Evolutionary conservation across 2,888 invertebrate genomes (phyloP).

Genomic region (Spodoptera littoralis): DNA sequence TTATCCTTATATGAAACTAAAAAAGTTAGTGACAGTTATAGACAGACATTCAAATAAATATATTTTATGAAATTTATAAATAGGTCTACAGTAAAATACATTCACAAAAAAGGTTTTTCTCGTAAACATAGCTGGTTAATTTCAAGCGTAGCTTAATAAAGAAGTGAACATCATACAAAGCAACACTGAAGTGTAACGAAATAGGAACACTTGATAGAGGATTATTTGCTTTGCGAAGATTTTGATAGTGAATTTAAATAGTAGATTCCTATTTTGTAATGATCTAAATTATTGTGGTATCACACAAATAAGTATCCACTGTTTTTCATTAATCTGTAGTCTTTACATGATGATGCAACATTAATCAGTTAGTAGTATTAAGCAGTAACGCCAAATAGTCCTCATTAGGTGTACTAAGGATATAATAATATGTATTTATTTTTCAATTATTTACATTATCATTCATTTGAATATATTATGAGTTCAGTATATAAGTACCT

Average conservation of each 20-base stretch:
- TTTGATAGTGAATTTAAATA: too few relatives aligned
- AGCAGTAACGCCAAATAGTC: slow-evolving; percentile 14
- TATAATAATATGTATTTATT: neutral
- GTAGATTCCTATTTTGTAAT: too few relatives aligned
- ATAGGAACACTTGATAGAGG: slow-evolving; percentile 7
- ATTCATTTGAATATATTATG: slow-evolving; percentile 2
- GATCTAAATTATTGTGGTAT: neutral
- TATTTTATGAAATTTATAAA: slow-evolving; percentile 45
- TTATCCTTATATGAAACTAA: slow-evolving; percentile 37
- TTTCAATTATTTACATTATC: slow-evolving; percentile 1
- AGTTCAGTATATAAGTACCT: slow-evolving; percentile 8
- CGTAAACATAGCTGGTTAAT: neutral
- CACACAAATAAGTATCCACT: slow-evolving; percentile 1
- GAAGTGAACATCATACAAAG: neutral
- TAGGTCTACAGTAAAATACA: slow-evolving; percentile 2
- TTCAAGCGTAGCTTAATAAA: slow-evolving; percentile 7
- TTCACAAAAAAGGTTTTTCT: too few relatives aligned
- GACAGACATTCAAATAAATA: slow-evolving; percentile 30
- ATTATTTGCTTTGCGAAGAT: slow-evolving; percentile 8
- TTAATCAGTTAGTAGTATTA: too few relatives aligned
- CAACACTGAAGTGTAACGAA: neutral
- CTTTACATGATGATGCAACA: too few relatives aligned
- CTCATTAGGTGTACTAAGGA: slow-evolving; percentile 1
- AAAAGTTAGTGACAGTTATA: slow-evolving; percentile 29
- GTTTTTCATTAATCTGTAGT: neutral